Evolutionary conservation across 1,140 invertebrate species (phyloP), one percentile per base, ranked within the genome.

Genomic region (Drosophila pachea): DNA sequence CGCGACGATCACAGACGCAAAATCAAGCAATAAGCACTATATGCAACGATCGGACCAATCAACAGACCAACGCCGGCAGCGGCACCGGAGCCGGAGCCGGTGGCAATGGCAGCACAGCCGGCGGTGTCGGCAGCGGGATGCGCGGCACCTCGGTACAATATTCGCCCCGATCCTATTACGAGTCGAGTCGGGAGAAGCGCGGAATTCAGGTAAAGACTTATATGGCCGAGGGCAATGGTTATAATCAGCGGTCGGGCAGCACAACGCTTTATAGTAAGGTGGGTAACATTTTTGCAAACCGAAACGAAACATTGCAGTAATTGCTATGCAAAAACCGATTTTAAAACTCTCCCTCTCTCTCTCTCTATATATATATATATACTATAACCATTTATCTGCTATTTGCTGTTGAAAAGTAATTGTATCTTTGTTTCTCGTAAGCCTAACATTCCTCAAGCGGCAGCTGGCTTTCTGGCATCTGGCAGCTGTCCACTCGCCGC

Each of bases 221-320:
- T 92, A 96, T 97, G 92, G 97, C 97, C 92, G 97, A 96, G 91
- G 96, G 94, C 90, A 97, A 97, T 93, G 96, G 95, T 90, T 93
- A 94, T 91, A 91, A 91, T 88, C 91, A 91, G 82, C 91, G 91
- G 68, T 87, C 89, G 71, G 92, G 91, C 90, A 95, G 94, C 92
- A 94, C 95, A 89, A 96, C 95, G 91, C 94, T 95, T 91, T 97
- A 97, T 91, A 97, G 96, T 92, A 97, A 97, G 94, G 95, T 97
- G 90, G 91, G 91, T 89, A 88, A 76, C 77, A 65, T 73, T 82
- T 82, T 78, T 78, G 74, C 71, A 76, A 68, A 67, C 52, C 49
- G 72, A 82, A 73, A 72, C 55, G 68, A 70, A 74, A 49, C 71
- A 71, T 56, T 68, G 65, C 50, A 73, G 65, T 62, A 60, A 62